Base-by-base conservation (phyloP, 64 coral and sea anemone genomes). In the Stichodactyla helianthus region DNA sequence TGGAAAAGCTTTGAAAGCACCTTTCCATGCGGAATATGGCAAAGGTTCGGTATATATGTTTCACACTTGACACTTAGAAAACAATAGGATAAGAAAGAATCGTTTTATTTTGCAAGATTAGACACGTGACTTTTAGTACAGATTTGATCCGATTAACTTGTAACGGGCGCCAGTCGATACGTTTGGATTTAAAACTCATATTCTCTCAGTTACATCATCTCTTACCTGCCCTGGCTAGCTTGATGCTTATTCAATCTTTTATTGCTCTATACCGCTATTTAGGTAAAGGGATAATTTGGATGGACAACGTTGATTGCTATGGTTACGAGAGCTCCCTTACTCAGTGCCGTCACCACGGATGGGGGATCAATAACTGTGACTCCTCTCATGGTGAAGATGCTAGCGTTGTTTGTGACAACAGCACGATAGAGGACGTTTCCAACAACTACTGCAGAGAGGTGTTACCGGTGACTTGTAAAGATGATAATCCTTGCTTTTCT, bases 291-390 rank as follows among this genome's bases (percentile, higher is more conserved):
- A 59, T 90, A 22, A 90, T 96, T 53, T 96, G 94, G 94, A 93
- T 93, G 90, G 94, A 96, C 61, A 96, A 96, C 56, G 94, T 96
- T 0, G 86, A 83, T n/a, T 96, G 94, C 74, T 89, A 82, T 57
- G 94, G 94, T 22, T 87, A 96, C 54, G 94, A 96, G 55, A 92
- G 85, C 64, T 96, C 94, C 25, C 85, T 96, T n/a, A 90, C 88
- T 0, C 94, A 96, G 13, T 96, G 94, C 50, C 82, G 82, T 28
- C 90, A 93, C 8, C 76, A 86, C 6, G 94, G 94, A 0, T 97
- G 94, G 94, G 94, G 94, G 11, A 77, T 16, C 20, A 87, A 87
- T 4, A 97, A 97, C 86, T 97, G 94, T 85, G 64, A 82, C 10
- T 79, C 64, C 10, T 58, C 27, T 5, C 94, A 97, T 55, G 8